Base-by-base conservation (phyloP, 2,888 invertebrate species). In the Deilephila elpenor region DNA sequence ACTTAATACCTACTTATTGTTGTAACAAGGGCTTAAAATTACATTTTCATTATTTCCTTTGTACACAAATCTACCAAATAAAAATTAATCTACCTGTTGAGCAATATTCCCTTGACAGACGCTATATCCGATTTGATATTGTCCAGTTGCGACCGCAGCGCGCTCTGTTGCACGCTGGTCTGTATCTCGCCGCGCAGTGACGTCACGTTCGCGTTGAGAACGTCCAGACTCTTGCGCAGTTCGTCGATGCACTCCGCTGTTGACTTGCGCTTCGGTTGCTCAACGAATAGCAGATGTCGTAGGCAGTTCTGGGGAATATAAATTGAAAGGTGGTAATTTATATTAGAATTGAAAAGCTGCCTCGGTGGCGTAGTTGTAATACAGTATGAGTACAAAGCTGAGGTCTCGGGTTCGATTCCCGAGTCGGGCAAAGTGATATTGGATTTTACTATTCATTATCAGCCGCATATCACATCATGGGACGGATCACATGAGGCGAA, bases 41-140 rank as follows among this genome's bases (percentile, higher is more conserved):
- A 32, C 1, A 32, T 32, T 5, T 1, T 5, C 32, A 32, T 4
- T 32, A 32, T 32, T 5, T 32, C 5, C 32, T 32, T 25, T 1
- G 25, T 25, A 25, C 25, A 32, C 3, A 32, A 5, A 32, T 32
- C 32, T 4, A 5, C 32, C 1, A 32, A 32, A 32, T 44, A 14
- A 11, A 32, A 32, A 1, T 44, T 2, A 11, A 3, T 11, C 83
- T 84, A 96, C 96, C 96, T 96, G 91, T 96, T 96, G 29, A 97
- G 91, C 67, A 97, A 88, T 72, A 97, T 95, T 73, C 97, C 97
- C 89, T 97, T 97, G 32, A 97, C 96, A 19, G 96, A 96, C 0
- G 96, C 95, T 59, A 97, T 91, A 82, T 97, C 97, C 71, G 95
- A 94, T 85, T 97, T 97, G 75, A 97, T 93, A 73, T 95, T 96